Evolutionary conservation across 2,797 vertebrate species (phyloP), one percentile per base, ranked within the genome.

Genomic region (Thripadectes ignobilis): DNA sequence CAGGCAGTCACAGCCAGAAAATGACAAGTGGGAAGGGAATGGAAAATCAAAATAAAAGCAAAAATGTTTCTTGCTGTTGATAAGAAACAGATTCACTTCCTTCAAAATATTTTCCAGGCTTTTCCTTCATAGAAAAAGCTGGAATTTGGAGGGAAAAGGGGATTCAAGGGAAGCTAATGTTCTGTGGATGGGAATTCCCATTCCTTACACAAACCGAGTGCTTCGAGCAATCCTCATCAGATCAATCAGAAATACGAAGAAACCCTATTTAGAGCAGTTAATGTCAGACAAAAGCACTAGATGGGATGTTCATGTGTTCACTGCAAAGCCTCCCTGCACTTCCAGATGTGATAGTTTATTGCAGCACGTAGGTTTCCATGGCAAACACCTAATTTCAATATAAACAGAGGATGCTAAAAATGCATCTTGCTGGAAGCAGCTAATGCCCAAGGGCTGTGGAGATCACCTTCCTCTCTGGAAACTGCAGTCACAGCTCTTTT

Each of bases 301-400:
- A 18, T 74, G 48, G 8, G 58, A 11, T 17, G 72, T 48, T 61
- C 18, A 14, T 27, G 23, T 41, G 83, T 72, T 73, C 43, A 62
- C 39, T 78, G 85, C 34, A 69, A 78, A 92, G 45, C 68, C 85
- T 52, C 38, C 69, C 45, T 54, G 71, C 68, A 57, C 58, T 87
- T 69, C 73, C 74, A 67, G 78, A 68, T 5, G n/a, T 62, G 61
- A 16, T 3, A 41, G 46, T 65, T 32, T 45, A 82, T 68, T 73
- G 45, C 24, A 84, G 78, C 55, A 39, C 0, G 1, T 2, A 76
- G 89, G 93, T 96, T 96, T 96, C 96, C 95, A 97, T 95, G 87
- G 95, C 89, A 95, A 95, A 96, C 85, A 76, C 38, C 91, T 82
- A 36, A 82, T 95, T 96, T 97, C 83, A 91, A 17, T 87, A 89